Evolutionary conservation across 2,113 vertebrate species (phyloP), one percentile per base, ranked within the genome.

Genomic region (Edolisoma coerulescens): DNA sequence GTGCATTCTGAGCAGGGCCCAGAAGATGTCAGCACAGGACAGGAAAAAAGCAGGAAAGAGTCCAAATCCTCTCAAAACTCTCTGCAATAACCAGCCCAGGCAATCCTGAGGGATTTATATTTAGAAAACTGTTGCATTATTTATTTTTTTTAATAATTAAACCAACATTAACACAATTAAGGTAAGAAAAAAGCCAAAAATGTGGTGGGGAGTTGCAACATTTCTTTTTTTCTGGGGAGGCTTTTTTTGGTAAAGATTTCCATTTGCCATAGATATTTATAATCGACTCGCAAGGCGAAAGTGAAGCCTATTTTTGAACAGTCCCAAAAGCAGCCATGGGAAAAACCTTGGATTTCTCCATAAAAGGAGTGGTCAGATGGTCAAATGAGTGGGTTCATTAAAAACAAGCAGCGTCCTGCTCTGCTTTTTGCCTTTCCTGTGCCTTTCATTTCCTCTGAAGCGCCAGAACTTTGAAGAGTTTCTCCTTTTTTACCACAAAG

Each of bases 311-410:
- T 82, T 95, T 95, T 93, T 78, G 87, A 90, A 39, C 73, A 64
- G 60, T 59, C 75, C 30, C n/a, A 82, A 84, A 88, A 84, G 28
- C 52, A 85, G 68, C 54, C 91, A 54, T 96, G 95, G 94, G 96
- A 97, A 97, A 96, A 96, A 39, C 3, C 23, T 94, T 9, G 16
- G 45, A 85, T 96, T 92, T 92, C 19, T 57, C 95, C 96, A 93
- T 94, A 97, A 96, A 97, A 95, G 96, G 94, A 92, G 11, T 35
- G 63, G 64, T 87, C 95, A 92, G 80, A 75, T 83, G 79, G 92
- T 80, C 69, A 84, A 86, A 49, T 13, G 91, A 92, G 77, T 92
- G 77, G 83, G 71, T 81, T 97, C 94, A 93, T 73, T 86, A 77
- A 92, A 97, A 97, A 95, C 50, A 96, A 95, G 79, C 74, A 49